Percentiles rank a stretch among this genome's conserved stretches.
Evolutionary conservation across 2,797 vertebrate species (phyloP).

Genomic region (Coregonus suidteri): DNA sequence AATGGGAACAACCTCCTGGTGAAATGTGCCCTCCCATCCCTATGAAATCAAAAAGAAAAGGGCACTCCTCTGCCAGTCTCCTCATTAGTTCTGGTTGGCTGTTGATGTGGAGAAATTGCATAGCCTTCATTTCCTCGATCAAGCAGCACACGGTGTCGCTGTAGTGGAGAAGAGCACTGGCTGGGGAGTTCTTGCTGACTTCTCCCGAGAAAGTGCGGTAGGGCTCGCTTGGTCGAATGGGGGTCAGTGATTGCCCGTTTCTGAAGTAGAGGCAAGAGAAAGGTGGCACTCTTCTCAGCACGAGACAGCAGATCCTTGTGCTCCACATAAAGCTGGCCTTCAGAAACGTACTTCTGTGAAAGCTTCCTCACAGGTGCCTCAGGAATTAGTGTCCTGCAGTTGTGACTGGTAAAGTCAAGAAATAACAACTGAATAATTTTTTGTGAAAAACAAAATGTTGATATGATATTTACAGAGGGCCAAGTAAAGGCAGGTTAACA

Average conservation of each 20-base stretch:
- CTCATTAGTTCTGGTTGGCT: background rate
- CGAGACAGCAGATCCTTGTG: too few species aligned
- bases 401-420: background rate
- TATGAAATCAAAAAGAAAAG: background rate
- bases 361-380: background rate
- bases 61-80: background rate
- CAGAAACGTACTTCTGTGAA: too few species aligned
- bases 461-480: too few species aligned
- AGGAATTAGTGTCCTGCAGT: background rate
- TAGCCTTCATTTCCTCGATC: background rate
- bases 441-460: background rate
- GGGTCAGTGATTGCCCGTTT: background rate
- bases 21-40: conserved; percentile 1
- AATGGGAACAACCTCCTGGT: background rate
- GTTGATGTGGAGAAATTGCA: background rate
- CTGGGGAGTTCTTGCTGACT: background rate
- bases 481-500: background rate
- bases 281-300: too few species aligned
- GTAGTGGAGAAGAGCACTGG: background rate
- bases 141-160: background rate
- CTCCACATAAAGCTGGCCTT: too few species aligned
- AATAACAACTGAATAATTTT: background rate
- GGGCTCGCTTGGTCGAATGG: background rate
- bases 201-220: background rate
- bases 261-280: too few species aligned